A percentile compares a stretch with the other conserved stretches of the same genome.
These are phyloP conservation scores for Brachylomia viminalis DNA, from an alignment of 2,888 invertebrate species.

Conservation along the genomic window DNA sequence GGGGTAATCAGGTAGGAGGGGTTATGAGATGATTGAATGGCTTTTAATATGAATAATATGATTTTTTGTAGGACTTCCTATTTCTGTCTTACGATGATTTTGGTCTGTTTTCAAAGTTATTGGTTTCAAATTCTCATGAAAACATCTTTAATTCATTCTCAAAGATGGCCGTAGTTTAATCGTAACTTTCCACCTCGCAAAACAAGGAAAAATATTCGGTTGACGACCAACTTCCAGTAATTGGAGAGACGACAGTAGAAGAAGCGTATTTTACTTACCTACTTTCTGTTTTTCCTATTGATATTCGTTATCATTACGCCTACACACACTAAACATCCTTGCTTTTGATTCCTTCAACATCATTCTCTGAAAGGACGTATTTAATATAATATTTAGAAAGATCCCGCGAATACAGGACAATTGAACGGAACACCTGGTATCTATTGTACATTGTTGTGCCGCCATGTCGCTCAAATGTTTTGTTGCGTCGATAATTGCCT, in stretches of 20 bases:
- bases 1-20: neutral
- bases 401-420: constrained; percentile 32
- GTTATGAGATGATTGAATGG: neutral
- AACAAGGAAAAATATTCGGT: neutral
- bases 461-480: constrained; percentile 27
- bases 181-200: neutral
- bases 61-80: neutral
- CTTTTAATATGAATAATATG: neutral
- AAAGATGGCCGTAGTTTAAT: neutral
- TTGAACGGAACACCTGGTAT: constrained; percentile 57
- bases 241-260: constrained; percentile 7
- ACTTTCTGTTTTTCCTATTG: constrained; percentile 10
- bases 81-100: neutral
- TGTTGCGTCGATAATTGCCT: constrained; percentile 59
- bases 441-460: constrained; percentile 46
- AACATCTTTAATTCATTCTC: neutral
- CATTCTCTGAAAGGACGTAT: constrained; percentile 31
- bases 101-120: neutral
- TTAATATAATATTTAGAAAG: constrained; percentile 30
- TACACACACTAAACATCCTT: constrained; percentile 2
- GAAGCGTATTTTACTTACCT: neutral
- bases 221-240: constrained; percentile 9
- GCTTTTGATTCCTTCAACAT: constrained; percentile 30
- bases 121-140: neutral
- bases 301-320: constrained; percentile 14